phyloP scores from a whole-genome alignment of 1,140 invertebrate species.

The Apis cerana region DNA sequence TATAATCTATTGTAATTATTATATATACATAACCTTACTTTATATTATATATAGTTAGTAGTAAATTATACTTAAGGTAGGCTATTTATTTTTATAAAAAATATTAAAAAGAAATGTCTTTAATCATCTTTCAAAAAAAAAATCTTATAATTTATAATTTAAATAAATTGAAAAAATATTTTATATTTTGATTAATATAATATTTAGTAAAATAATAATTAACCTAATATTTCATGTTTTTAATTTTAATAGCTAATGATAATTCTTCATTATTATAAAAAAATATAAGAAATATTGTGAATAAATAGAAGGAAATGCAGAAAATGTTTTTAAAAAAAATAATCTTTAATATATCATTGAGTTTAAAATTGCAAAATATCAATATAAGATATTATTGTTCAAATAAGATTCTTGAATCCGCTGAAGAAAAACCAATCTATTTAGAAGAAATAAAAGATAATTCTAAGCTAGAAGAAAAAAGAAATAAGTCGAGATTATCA shows the following conservation, averaged over 20 bases:
- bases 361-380: background rate
- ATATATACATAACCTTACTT: background rate
- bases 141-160: background rate
- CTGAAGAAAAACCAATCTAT: conserved; percentile 54
- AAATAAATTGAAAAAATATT: background rate
- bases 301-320: background rate
- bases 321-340: conserved; percentile 19
- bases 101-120: background rate
- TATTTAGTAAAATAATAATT: background rate
- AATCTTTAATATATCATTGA: background rate
- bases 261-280: background rate
- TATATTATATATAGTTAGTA: background rate
- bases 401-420: conserved; percentile 6
- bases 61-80: no score
- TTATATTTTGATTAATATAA: background rate
- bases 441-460: conserved; percentile 51
- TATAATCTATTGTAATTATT: no score
- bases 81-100: no score
- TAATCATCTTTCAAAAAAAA: background rate
- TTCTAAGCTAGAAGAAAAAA: conserved; percentile 60
- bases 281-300: background rate
- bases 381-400: background rate
- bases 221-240: background rate
- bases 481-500: conserved; percentile 84
- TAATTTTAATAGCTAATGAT: background rate